Conservation (phyloP, 2,888 invertebrate species). For the Agrochola circellaris region DNA sequence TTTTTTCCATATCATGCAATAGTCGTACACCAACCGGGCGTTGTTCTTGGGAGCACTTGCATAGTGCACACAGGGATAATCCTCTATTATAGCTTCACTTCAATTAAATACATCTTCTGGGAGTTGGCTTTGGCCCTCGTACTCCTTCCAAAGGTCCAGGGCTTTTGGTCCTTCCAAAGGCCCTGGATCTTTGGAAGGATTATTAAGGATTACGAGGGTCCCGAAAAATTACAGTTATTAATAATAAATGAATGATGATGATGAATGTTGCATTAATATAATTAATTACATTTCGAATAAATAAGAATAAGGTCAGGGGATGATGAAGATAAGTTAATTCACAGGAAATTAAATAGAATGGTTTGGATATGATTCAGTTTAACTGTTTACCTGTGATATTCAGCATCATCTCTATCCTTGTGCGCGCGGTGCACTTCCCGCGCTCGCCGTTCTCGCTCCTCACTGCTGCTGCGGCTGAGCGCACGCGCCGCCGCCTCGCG, state of each 20-base stretch:
- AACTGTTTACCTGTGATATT: conserved; percentile 65
- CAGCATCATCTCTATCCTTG: conserved; percentile 57
- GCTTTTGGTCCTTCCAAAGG: no score
- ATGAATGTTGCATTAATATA: background rate
- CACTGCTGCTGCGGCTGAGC: conserved; percentile 77
- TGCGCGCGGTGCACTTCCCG: conserved; percentile 68
- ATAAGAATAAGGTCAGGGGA: background rate
- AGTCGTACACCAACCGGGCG: no score
- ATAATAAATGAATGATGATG: background rate
- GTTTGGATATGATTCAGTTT: background rate
- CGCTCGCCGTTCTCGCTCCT: conserved; percentile 72
- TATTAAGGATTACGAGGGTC: background rate
- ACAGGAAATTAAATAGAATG: background rate
- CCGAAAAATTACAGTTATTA: background rate
- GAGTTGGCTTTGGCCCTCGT: background rate
- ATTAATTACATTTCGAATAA: background rate
- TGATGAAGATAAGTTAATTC: background rate
- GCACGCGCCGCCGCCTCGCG: conserved; percentile 62
- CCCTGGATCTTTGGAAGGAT: background rate
- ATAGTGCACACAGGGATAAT: background rate
- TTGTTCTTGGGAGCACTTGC: background rate
- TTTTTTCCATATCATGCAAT: no score
- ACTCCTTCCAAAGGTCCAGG: no score
- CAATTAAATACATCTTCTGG: background rate
- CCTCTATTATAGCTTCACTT: background rate